phyloP scores from a whole-genome alignment of 2,888 invertebrate genomes.

The Heliconius ismenius region DNA sequence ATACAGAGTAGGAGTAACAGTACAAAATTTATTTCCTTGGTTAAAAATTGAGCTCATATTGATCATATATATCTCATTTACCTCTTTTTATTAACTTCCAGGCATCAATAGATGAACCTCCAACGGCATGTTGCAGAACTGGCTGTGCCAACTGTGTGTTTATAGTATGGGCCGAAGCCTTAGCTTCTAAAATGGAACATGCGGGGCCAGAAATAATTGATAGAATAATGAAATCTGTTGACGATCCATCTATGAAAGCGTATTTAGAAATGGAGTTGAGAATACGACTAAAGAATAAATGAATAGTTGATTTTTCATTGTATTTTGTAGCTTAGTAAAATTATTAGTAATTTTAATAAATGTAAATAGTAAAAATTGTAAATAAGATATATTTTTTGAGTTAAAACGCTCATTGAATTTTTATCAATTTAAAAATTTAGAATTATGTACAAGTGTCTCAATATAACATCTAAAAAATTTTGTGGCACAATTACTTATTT shows the following conservation, averaged over 20 bases:
- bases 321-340: slow-evolving; percentile 1
- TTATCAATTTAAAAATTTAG: not conserved
- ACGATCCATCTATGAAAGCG: slow-evolving; percentile 91
- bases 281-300: slow-evolving; percentile 59
- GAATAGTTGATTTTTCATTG: not conserved
- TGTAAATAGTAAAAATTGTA: not conserved
- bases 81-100: slow-evolving; percentile 44
- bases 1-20: not conserved
- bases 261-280: slow-evolving; percentile 90
- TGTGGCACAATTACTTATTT: too few relatives aligned
- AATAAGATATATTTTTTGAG: not conserved
- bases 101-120: slow-evolving; percentile 84
- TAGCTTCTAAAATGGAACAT: slow-evolving; percentile 82
- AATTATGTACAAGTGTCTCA: too few relatives aligned
- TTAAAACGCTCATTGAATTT: not conserved
- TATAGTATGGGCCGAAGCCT: slow-evolving; percentile 92
- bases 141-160: slow-evolving; percentile 97
- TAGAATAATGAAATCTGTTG: slow-evolving; percentile 87
- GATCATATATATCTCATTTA: too few relatives aligned
- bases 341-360: slow-evolving; percentile 9
- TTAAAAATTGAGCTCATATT: not conserved
- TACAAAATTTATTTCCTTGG: not conserved
- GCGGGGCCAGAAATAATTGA: slow-evolving; percentile 86
- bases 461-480: too few relatives aligned
- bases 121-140: slow-evolving; percentile 94